These are phyloP conservation scores for Hetaerina titia DNA, from an alignment of 2,888 invertebrate species.

Conservation along the genomic window DNA sequence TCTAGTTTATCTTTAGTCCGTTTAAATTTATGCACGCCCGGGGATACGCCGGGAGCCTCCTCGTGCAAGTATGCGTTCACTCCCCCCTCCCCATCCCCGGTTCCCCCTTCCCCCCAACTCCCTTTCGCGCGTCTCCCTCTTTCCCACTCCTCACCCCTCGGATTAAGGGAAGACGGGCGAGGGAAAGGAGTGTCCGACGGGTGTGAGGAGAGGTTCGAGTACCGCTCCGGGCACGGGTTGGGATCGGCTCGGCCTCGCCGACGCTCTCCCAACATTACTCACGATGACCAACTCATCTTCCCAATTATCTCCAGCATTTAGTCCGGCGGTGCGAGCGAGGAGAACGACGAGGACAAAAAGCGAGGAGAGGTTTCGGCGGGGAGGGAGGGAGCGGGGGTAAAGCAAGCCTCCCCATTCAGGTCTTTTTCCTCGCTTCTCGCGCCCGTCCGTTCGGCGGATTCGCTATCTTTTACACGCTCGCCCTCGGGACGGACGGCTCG, in stretches of 20 bases:
- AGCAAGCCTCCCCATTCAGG: not conserved
- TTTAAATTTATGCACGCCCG: conserved; percentile 56
- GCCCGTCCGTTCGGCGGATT: not conserved
- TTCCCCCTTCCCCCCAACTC: not conserved
- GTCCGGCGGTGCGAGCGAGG: conserved; percentile 5
- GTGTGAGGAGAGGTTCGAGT: conserved; percentile 1
- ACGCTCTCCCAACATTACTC: conserved; percentile 39
- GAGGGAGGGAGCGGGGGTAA: not conserved
- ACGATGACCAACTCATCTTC: conserved; percentile 47
- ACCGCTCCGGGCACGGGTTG: conserved; percentile 33
- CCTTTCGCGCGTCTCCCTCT: not conserved
- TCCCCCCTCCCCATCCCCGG: not conserved
- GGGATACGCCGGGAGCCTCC: conserved; percentile 46
- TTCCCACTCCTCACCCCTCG: not conserved
- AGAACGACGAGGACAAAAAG: not conserved
- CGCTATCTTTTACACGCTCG: not conserved
- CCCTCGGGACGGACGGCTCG: too few species aligned
- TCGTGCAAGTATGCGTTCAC: conserved; percentile 36
- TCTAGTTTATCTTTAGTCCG: conserved; percentile 62
- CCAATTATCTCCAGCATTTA: conserved; percentile 60
- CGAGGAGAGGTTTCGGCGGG: not conserved
- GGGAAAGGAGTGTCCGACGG: not conserved
- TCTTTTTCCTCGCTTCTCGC: not conserved
- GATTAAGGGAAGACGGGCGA: not conserved
- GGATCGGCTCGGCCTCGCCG: conserved; percentile 13